These are phyloP conservation scores for Shargacucullia verbasci DNA, from an alignment of 2,888 invertebrate genomes.

Conservation along the genomic window DNA sequence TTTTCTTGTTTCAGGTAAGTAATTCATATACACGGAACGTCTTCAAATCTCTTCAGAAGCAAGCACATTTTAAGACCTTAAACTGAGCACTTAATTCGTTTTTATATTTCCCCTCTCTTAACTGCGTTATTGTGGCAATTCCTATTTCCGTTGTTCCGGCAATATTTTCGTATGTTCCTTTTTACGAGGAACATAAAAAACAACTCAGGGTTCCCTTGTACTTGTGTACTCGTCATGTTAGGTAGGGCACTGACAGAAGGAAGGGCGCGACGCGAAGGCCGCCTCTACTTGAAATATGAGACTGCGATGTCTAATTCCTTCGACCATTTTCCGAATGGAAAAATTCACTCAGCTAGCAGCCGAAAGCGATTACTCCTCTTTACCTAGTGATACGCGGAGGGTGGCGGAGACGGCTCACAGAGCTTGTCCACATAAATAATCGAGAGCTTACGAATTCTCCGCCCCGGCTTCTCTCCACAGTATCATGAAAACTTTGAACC, in stretches of 20 bases:
- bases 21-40: constrained; percentile 9
- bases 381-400: constrained; percentile 76
- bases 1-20: constrained; percentile 55
- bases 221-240: constrained; percentile 50
- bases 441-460: constrained; percentile 81
- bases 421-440: constrained; percentile 82
- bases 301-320: constrained; percentile 79
- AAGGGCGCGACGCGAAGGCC: constrained; percentile 62
- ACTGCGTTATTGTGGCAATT: constrained; percentile 71
- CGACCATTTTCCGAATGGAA: constrained; percentile 83
- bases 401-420: constrained; percentile 64
- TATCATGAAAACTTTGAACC: constrained; percentile 75
- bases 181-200: constrained; percentile 81
- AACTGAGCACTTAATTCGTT: constrained; percentile 57
- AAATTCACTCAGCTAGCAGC: constrained; percentile 81
- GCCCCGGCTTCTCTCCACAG: constrained; percentile 64
- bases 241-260: constrained; percentile 57
- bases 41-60: constrained; percentile 8
- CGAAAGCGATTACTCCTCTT: constrained; percentile 83
- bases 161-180: constrained; percentile 73
- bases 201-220: constrained; percentile 67
- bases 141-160: constrained; percentile 69
- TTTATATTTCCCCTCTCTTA: constrained; percentile 64
- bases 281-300: constrained; percentile 77
- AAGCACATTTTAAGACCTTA: constrained; percentile 40